Evolutionary conservation across 2,888 invertebrate species (phyloP).

Genomic region (Meteorus colon): DNA sequence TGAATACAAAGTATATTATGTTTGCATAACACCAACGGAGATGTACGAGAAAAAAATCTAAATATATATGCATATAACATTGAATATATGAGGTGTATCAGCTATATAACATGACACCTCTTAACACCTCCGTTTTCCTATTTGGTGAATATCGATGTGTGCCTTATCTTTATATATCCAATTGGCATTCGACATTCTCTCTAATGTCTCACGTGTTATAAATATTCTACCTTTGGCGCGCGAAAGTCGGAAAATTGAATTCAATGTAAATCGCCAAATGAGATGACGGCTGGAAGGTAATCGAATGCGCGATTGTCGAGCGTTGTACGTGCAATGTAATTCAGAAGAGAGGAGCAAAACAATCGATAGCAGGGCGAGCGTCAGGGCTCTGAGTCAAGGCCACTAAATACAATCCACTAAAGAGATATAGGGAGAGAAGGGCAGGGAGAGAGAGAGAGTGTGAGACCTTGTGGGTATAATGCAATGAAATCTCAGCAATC

Average conservation of each 20-base stretch:
- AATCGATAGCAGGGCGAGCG: conserved; percentile 39
- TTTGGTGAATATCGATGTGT: not conserved
- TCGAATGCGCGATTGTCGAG: conserved; percentile 35
- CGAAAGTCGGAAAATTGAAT: conserved; percentile 18
- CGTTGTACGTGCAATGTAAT: conserved; percentile 38
- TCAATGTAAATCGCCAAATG: conserved; percentile 32
- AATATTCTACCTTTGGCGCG: not conserved
- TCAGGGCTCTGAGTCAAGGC: conserved; percentile 39
- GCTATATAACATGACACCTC: not conserved
- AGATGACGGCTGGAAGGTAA: conserved; percentile 17
- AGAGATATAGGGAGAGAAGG: not conserved
- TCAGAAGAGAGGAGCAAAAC: conserved; percentile 41
- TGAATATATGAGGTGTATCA: not conserved
- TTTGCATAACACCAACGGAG: not conserved
- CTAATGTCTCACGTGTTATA: not conserved
- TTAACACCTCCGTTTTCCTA: not conserved
- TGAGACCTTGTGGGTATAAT: not conserved
- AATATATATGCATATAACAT: not conserved
- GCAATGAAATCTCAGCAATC: not conserved
- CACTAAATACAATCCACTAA: conserved; percentile 28
- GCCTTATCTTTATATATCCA: not conserved
- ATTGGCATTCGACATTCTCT: not conserved
- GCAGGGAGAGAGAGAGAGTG: not conserved
- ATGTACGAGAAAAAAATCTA: not conserved
- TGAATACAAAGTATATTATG: conserved; percentile 12